Conservation (phyloP, 1,140 invertebrate species). For the Hypothenemus hampei region DNA sequence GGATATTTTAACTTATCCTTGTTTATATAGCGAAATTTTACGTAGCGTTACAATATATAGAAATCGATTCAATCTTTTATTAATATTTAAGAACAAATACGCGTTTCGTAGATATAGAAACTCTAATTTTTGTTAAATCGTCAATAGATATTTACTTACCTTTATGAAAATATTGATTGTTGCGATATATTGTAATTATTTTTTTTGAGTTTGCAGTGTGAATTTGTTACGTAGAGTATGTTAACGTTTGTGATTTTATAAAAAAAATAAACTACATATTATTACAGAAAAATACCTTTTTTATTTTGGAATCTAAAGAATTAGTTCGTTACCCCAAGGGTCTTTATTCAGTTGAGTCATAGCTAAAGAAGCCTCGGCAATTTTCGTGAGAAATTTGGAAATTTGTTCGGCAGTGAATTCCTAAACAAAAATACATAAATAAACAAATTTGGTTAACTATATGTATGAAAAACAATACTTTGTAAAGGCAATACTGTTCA, state of each 20-base stretch:
- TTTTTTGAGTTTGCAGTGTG: constrained; percentile 40
- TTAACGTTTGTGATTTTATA: constrained; percentile 44
- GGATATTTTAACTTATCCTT: no score
- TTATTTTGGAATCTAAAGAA: constrained; percentile 5
- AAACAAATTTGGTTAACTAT: constrained; percentile 1
- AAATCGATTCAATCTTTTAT: no score
- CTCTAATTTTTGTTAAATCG: no score
- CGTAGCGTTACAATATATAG: no score
- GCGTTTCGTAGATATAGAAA: no score
- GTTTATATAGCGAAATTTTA: no score
- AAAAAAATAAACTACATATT: constrained; percentile 31
- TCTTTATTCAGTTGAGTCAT: constrained; percentile 69
- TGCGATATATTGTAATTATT: constrained; percentile 22
- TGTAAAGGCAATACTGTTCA: constrained; percentile 74
- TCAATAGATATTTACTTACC: constrained; percentile 11
- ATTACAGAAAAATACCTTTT: background rate
- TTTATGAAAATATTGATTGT: constrained; percentile 24
- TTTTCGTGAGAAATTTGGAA: constrained; percentile 68
- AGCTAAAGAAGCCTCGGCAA: constrained; percentile 70
- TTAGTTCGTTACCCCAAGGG: constrained; percentile 57
- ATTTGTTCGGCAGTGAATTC: constrained; percentile 72
- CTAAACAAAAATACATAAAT: constrained; percentile 47
- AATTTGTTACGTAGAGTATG: constrained; percentile 38
- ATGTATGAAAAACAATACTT: constrained; percentile 46
- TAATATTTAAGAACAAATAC: no score